Conservation (phyloP, 2,888 invertebrate species). For the Agapostemon virescens region DNA sequence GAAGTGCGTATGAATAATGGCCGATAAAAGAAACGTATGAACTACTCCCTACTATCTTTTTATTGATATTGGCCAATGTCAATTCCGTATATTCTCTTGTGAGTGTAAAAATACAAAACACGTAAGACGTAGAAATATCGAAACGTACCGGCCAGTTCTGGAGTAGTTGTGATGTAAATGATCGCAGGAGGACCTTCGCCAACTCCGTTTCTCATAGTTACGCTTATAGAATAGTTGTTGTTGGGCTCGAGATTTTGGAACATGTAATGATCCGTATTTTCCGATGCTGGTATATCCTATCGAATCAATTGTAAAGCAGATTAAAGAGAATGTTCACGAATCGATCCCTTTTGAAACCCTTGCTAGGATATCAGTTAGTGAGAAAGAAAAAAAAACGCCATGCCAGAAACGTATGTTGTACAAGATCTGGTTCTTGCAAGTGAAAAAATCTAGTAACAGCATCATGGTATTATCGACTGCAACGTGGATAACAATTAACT, state of each 20-base stretch:
- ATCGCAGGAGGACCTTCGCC: conserved; percentile 89
- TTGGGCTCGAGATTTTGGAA: conserved; percentile 88
- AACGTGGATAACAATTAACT: conserved; percentile 18
- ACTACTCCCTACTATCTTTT: neutral
- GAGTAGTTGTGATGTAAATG: conserved; percentile 85
- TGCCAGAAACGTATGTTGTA: conserved; percentile 74
- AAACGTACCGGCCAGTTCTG: conserved; percentile 84
- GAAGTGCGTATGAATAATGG: neutral
- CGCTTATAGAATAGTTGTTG: conserved; percentile 88
- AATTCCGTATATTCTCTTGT: neutral
- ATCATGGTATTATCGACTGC: neutral
- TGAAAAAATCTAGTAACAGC: conserved; percentile 39
- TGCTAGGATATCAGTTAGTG: conserved; percentile 47
- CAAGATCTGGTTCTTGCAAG: conserved; percentile 73
- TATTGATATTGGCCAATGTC: neutral
- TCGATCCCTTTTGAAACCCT: conserved; percentile 44
- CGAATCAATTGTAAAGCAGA: conserved; percentile 44
- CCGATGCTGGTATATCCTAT: conserved; percentile 88
- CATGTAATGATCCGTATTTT: conserved; percentile 86
- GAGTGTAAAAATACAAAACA: neutral
- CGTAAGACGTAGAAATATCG: neutral
- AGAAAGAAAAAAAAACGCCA: conserved; percentile 74
- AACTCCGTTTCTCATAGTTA: conserved; percentile 89
- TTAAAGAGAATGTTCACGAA: neutral
- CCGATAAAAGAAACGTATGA: neutral